Percentiles rank a stretch among this genome's conserved stretches.
These are phyloP conservation scores for Ectropis grisescens DNA, from an alignment of 1,140 invertebrate species.

Conservation along the genomic window DNA sequence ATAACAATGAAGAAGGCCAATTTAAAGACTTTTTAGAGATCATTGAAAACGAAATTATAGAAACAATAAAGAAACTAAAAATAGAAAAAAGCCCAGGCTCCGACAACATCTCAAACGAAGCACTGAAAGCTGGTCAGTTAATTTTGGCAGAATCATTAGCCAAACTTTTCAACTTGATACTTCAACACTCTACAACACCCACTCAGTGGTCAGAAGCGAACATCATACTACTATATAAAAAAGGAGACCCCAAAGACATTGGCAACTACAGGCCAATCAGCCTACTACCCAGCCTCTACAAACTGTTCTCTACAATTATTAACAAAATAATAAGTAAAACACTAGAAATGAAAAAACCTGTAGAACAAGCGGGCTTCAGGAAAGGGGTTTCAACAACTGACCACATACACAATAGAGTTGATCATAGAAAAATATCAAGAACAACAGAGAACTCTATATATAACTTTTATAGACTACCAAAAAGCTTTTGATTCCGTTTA, in stretches of 20 bases:
- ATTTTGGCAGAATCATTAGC: not conserved
- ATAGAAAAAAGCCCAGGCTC: not conserved
- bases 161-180: not conserved
- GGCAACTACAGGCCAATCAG: not conserved
- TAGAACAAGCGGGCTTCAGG: not conserved
- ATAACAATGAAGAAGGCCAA: not conserved
- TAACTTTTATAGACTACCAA: conserved; percentile 1
- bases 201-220: not conserved
- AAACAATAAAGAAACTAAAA: conserved; percentile 1
- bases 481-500: conserved; percentile 2
- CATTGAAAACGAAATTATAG: not conserved
- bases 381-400: not conserved
- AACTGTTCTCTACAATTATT: conserved; percentile 1
- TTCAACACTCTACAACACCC: not conserved
- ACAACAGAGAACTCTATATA: not conserved
- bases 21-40: not conserved
- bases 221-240: not conserved
- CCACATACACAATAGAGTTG: conserved; percentile 1
- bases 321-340: not conserved
- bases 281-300: not conserved
- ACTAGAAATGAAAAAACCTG: not conserved
- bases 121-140: not conserved
- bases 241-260: not conserved
- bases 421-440: conserved; percentile 2
- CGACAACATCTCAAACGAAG: not conserved